Evolutionary conservation across 1,140 invertebrate species (phyloP).

Genomic region (Hestina assimilis): DNA sequence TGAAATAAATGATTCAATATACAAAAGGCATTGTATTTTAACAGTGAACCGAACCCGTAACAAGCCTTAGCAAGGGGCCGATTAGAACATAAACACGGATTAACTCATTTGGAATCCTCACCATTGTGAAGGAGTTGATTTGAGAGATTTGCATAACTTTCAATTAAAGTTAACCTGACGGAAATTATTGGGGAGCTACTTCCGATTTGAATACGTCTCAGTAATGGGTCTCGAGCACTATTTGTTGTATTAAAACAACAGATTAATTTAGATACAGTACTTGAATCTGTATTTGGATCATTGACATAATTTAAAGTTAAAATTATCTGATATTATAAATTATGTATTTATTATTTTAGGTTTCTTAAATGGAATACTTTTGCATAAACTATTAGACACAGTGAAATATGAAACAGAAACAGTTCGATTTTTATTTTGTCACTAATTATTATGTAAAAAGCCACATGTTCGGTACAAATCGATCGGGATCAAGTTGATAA

Average conservation of each 20-base stretch:
- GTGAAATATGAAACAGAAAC: no score
- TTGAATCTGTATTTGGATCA: neutral
- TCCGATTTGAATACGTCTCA: conserved; percentile 46
- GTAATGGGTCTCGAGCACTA: conserved; percentile 16
- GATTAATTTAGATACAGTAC: neutral
- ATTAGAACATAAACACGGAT: conserved; percentile 77
- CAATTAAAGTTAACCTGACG: conserved; percentile 74
- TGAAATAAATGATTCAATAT: conserved; percentile 27
- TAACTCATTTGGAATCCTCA: conserved; percentile 76
- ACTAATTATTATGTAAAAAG: no score
- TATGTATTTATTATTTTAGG: no score
- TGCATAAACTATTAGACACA: no score
- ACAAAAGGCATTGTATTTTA: conserved; percentile 73
- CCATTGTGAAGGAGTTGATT: conserved; percentile 75
- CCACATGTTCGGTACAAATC: no score
- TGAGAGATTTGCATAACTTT: conserved; percentile 78
- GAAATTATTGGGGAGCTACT: conserved; percentile 62
- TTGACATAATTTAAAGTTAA: no score
- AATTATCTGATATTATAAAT: no score
- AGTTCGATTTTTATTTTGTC: no score
- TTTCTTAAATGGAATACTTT: no score
- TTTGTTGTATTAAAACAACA: neutral
- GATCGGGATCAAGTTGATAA: no score
- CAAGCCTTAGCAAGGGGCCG: conserved; percentile 70
- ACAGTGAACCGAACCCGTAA: conserved; percentile 64